Base-by-base conservation (phyloP, 2,113 vertebrate genomes). In the Onychostruthus taczanowskii region DNA sequence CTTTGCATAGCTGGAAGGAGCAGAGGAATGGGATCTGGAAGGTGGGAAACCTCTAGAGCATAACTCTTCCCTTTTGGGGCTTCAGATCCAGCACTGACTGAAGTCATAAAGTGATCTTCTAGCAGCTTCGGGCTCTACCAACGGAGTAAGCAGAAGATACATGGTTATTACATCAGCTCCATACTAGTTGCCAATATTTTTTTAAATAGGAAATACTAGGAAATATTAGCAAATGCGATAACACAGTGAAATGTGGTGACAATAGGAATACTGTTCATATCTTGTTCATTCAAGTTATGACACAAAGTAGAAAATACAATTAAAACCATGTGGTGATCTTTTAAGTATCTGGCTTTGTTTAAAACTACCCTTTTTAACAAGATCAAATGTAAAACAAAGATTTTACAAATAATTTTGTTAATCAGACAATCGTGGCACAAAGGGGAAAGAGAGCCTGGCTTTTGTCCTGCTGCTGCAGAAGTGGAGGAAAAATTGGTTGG, bases 381-480 rank as follows among this genome's bases (percentile, higher is more conserved):
- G 98, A 98, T 98, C 97, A 98, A 97, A 98, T 96, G 97, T 97
- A 98, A 98, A 98, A 97, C 93, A 96, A 90, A 97, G 96, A 90
- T 94, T 98, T 97, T 97, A 97, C 96, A 97, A 95, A 98, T 98
- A 91, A 96, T 97, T 97, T 97, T 97, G 96, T 97, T 97, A 97
- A 97, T 97, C 96, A 97, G 95, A 96, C 97, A 97, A 90, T 58
- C 84, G 88, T 96, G 94, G 97, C 95, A 97, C 96, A 94, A 95
- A 97, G 39, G 31, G 27, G 23, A 95, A 64, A 77, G 43, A 37
- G 35, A 77, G 47, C 6, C 62, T 93, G 76, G 55, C 22, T 84
- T 94, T 87, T 5, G 2, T 74, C 79, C 46, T 82, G 49, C 21
- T 94, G 37, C 49, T 87, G 49, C 31, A 77, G 50, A 75, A 74